A percentile compares a stretch with the other conserved stretches of the same genome.
Evolutionary conservation across 1,140 invertebrate genomes (phyloP).

Genomic region (Paraescarpia echinospica): DNA sequence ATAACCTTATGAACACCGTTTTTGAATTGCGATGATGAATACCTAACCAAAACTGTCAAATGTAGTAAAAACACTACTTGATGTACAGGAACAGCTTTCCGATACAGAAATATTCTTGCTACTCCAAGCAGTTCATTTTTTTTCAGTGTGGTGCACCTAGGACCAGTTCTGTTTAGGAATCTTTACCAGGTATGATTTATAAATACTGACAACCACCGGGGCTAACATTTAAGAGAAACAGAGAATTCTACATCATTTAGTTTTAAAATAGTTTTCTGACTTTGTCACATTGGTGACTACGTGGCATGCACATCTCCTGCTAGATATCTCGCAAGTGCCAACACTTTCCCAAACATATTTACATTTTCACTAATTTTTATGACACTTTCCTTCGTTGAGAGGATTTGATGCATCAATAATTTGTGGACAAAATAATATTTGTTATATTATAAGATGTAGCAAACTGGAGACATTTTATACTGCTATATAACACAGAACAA

Average conservation of each 20-base stretch:
- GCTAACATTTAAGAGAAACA: background rate
- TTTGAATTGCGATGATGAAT: background rate
- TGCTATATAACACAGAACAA: no score
- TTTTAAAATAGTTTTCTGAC: background rate
- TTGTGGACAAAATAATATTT: no score
- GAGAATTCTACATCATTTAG: background rate
- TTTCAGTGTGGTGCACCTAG: background rate
- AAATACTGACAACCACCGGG: background rate
- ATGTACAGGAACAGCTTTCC: background rate
- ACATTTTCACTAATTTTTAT: no score
- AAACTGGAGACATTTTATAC: no score
- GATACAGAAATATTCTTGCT: background rate
- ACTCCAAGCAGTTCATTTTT: background rate
- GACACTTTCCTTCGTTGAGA: no score
- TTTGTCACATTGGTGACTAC: background rate
- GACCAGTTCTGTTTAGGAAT: background rate
- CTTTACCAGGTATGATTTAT: background rate
- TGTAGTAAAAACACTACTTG: background rate
- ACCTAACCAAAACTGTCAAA: background rate
- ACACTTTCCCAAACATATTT: no score
- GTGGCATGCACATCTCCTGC: background rate
- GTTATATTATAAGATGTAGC: no score
- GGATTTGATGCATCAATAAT: no score
- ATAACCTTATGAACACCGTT: background rate
- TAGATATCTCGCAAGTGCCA: no score